These are phyloP conservation scores for Chesias legatella DNA, from an alignment of 2,888 invertebrate genomes.

Conservation along the genomic window DNA sequence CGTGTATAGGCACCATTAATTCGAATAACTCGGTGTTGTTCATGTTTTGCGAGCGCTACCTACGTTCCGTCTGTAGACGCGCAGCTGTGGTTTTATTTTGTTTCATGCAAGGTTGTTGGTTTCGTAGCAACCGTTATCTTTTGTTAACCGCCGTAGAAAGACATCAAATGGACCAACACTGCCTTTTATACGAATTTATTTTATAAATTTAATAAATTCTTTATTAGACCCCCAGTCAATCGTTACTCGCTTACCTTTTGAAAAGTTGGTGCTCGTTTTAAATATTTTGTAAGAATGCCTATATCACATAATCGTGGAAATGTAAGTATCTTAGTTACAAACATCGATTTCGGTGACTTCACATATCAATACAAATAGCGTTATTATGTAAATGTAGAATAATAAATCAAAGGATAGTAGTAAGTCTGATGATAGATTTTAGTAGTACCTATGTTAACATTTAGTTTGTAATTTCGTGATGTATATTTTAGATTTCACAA, in stretches of 20 bases:
- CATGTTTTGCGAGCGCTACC: too few relatives aligned
- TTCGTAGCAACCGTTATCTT: constrained; percentile 49
- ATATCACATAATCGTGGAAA: constrained; percentile 70
- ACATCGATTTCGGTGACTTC: not conserved
- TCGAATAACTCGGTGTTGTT: too few relatives aligned
- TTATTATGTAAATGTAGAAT: constrained; percentile 26
- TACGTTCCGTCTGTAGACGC: too few relatives aligned
- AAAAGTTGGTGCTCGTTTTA: constrained; percentile 35
- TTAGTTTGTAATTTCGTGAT: not conserved
- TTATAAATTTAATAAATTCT: constrained; percentile 40
- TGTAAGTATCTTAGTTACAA: constrained; percentile 47
- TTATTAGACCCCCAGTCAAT: constrained; percentile 64
- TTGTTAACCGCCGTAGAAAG: constrained; percentile 18
- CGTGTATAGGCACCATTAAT: too few relatives aligned
- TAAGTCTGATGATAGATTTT: too few relatives aligned
- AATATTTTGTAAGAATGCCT: constrained; percentile 58
- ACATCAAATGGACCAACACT: constrained; percentile 62
- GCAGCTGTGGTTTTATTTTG: too few relatives aligned
- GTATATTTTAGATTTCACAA: constrained; percentile 37
- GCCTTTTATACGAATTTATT: constrained; percentile 68
- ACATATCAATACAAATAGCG: constrained; percentile 9
- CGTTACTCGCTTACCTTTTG: constrained; percentile 32
- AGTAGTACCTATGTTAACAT: too few relatives aligned
- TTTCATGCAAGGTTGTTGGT: constrained; percentile 30
- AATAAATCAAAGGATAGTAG: not conserved